A percentile compares a stretch with the other conserved stretches of the same genome.
phyloP scores from a whole-genome alignment of 2,888 invertebrate species.

The Cremastinae sp. region DNA sequence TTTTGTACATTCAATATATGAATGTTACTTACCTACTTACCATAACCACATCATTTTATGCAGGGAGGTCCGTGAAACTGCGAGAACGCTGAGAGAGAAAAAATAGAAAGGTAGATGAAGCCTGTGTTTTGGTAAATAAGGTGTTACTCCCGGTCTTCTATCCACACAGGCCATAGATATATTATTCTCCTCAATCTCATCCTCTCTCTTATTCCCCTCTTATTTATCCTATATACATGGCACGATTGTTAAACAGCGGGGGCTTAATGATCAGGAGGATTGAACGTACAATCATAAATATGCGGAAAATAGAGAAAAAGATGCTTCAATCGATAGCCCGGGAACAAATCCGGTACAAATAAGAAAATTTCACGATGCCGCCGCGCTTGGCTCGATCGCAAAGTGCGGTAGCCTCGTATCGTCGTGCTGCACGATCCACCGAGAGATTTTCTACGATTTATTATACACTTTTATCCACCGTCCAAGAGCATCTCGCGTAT shows the following conservation, averaged over 20 bases:
- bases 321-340: neutral
- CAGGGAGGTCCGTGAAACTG: conserved; percentile 33
- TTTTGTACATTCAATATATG: no score
- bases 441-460: conserved; percentile 22
- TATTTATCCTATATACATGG: neutral
- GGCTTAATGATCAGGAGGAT: conserved; percentile 29
- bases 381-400: conserved; percentile 13
- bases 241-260: conserved; percentile 38
- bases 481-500: neutral
- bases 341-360: conserved; percentile 28
- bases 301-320: neutral
- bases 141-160: conserved; percentile 30
- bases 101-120: conserved; percentile 64
- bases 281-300: conserved; percentile 32
- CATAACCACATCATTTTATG: conserved; percentile 40
- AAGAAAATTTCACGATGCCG: conserved; percentile 31
- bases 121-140: conserved; percentile 49
- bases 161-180: no score
- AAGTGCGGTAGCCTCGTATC: conserved; percentile 45
- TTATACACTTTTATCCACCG: conserved; percentile 1
- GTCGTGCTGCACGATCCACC: conserved; percentile 49
- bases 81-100: conserved; percentile 52
- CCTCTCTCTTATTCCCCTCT: neutral
- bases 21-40: conserved; percentile 41
- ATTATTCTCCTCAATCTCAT: neutral